Conservation (phyloP, 2,797 vertebrate genomes). For the Amblyopsis hoosieri region DNA sequence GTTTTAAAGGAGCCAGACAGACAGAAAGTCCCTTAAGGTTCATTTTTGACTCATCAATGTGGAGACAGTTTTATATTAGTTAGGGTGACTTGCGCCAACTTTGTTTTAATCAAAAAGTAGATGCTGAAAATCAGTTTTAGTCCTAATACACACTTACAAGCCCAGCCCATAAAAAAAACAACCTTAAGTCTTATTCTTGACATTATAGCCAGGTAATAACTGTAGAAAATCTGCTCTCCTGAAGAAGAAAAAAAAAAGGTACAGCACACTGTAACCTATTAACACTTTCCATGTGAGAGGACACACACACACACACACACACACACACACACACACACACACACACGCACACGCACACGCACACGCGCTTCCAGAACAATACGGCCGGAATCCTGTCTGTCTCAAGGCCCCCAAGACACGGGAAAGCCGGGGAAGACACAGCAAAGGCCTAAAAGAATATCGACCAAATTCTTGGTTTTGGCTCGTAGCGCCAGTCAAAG, state of each 20-base stretch:
- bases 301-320: slow-evolving; percentile 19
- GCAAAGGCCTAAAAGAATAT: slow-evolving; percentile 65
- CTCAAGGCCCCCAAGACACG: slow-evolving; percentile 35
- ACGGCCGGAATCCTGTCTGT: slow-evolving; percentile 32
- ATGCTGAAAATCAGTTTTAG: not conserved
- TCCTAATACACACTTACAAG: not conserved
- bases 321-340: too few relatives aligned
- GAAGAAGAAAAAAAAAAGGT: slow-evolving; percentile 1
- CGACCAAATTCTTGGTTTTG: slow-evolving; percentile 65
- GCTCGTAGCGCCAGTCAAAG: slow-evolving; percentile 64
- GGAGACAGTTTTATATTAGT: slow-evolving; percentile 15
- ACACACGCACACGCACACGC: too few relatives aligned
- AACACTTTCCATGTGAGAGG: slow-evolving; percentile 41
- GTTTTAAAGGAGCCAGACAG: slow-evolving; percentile 11
- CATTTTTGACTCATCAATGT: slow-evolving; percentile 46
- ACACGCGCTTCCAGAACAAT: slow-evolving; percentile 30
- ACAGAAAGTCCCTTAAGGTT: slow-evolving; percentile 20
- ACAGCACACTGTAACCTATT: slow-evolving; percentile 13
- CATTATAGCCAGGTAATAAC: slow-evolving; percentile 5
- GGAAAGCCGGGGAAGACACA: slow-evolving; percentile 59
- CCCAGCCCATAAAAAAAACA: not conserved
- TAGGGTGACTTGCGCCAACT: not conserved
- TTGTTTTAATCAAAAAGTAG: slow-evolving; percentile 11
- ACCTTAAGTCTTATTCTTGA: not conserved
- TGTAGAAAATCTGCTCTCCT: slow-evolving; percentile 1